Evolutionary conservation across 2,113 vertebrate genomes (phyloP), one percentile per base, ranked within the genome.

Genomic region (Caranx melampygus): DNA sequence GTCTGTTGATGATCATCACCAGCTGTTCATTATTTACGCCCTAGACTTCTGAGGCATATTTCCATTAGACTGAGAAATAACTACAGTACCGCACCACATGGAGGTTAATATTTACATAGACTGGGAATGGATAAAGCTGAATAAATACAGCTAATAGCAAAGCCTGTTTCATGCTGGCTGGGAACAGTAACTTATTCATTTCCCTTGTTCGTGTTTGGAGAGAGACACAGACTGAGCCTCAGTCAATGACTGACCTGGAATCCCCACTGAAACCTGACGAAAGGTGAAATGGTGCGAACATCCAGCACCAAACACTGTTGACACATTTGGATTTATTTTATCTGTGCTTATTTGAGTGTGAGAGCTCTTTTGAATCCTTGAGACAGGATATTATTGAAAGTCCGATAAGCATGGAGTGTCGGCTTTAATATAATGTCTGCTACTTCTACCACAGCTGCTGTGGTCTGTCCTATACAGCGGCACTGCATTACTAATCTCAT

Each of bases 31-130:
- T 54, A 47, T 84, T 65, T 44, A 78, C 6, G 2, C 18, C 12
- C 26, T 44, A 34, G 40, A 77, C 40, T 58, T 51, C 11, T 26
- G n/a, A 54, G 34, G 70, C 55, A 72, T 31, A 78, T 83, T 87
- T 75, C 65, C 60, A 69, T 9, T 64, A 51, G 76, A 73, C 57
- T 58, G 72, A 81, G 44, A 79, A 35, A 71, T 40, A 40, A 47
- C 44, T 63, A 40, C 54, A 33, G 47, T 35, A 55, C 71, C 71
- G 74, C 61, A n/a, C 18, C 64, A 13, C 59, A 33, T 12, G 57
- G 20, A 68, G 66, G 81, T 87, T 92, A 78, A 90, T 90, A 88
- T 93, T 91, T 88, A 90, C 71, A 72, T 40, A 69, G 16, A 75
- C 76, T 79, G 82, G 55, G 84, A 91, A 87, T 51, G 77, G 74